Base-by-base conservation (phyloP, 2,888 invertebrate species). In the Nemotelus pantherinus region DNA sequence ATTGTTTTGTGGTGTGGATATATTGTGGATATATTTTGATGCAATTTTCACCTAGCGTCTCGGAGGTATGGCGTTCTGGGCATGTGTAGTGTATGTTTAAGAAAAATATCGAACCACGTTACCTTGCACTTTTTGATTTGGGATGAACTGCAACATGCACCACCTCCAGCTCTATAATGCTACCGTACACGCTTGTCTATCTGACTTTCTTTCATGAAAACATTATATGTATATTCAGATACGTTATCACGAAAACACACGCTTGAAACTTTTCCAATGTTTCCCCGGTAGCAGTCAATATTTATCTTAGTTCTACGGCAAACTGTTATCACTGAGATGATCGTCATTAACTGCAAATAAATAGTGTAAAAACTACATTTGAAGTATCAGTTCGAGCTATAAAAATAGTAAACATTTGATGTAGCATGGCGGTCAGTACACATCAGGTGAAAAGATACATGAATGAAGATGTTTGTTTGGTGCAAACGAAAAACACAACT, bases 241-340 rank as follows among this genome's bases (percentile, higher is more conserved):
- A 58, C 58, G 5, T 58, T 1, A 25, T 58, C 58, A 10, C 5
- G 43, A 43, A 53, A 6, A 53, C 41, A 68, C 41, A 68, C 50
- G 50, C 25, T 6, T 71, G 71, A 25, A 55, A 71, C 55, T 71
- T 71, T 71, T 71, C 71, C 71, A 71, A 45, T 71, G 53, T 43
- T 71, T 44, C 25, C 41, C 41, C 43, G 43, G 53, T 6, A 55
- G 7, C 44, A 53, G 55, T 57, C 57, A 55, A 71, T 71, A 57
- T 71, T 71, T 71, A 44, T n/a, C 5, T 2, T 68, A 53, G 9
- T 39, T 71, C 57, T 71, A 44, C 10, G 53, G 55, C 43, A 55
- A 71, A 63, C 1, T 71, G 39, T 68, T 68, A 53, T 71, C 10
- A 10, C 44, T 9, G 41, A n/a, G 45, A 55, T 55, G 39, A 43